phyloP scores from a whole-genome alignment of 1,140 invertebrate genomes.

The Nebria ingens region DNA sequence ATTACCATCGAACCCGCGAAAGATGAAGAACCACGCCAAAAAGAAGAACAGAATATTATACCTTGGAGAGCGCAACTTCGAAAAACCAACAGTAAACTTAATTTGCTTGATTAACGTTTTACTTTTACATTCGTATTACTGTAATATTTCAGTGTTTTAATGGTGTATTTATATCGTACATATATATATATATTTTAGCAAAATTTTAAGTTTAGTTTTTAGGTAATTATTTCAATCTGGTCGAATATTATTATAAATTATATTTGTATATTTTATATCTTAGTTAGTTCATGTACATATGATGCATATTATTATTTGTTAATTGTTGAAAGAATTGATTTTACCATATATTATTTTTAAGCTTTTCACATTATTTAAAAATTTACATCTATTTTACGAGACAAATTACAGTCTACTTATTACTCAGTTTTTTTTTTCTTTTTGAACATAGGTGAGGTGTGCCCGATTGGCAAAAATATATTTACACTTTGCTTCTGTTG shows the following conservation, averaged over 20 bases:
- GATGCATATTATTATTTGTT: not conserved
- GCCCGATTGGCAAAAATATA: not conserved
- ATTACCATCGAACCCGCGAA: conserved; percentile 18
- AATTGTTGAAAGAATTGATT: not conserved
- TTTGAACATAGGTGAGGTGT: conserved; percentile 3
- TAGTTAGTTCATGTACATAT: conserved; percentile 2
- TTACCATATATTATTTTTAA: not conserved
- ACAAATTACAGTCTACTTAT: no score
- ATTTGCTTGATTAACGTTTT: conserved; percentile 50
- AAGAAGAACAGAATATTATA: conserved; percentile 61
- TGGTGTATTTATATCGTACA: conserved; percentile 4
- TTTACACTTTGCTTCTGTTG: conserved; percentile 1
- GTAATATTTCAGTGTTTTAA: conserved; percentile 4
- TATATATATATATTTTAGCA: conserved; percentile 3
- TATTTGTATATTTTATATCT: conserved; percentile 2
- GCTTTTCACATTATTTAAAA: no score
- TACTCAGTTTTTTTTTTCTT: no score
- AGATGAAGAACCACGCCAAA: conserved; percentile 36
- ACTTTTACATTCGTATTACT: not conserved
- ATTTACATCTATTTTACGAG: no score
- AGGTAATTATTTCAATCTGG: not conserved
- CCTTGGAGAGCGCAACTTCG: conserved; percentile 79
- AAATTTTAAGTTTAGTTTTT: not conserved
- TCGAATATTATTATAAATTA: not conserved
- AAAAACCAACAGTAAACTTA: conserved; percentile 78